Evolutionary conservation across 2,113 vertebrate species (phyloP), one percentile per base, ranked within the genome.

Genomic region (Tupaia chinensis): DNA sequence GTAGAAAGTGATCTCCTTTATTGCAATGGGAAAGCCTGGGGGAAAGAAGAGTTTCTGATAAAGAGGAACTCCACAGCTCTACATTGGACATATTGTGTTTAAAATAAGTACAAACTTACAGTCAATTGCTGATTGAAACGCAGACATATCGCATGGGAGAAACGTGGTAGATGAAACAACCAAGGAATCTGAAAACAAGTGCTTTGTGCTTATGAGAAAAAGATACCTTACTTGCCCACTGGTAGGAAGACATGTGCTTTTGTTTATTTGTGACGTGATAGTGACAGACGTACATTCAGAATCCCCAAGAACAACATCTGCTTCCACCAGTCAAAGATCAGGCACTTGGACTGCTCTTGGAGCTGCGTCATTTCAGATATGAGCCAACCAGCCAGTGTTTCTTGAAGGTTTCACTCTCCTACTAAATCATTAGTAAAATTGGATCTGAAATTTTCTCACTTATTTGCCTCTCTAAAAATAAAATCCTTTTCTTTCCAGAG

Each of bases 391-490:
- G 17, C 25, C 8, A 44, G 44, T 44, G 44, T 44, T 44, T 7
- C 22, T 87, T 54, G 16, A 14, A 65, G 7, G 22, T 73, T 27
- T 61, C 44, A 72, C 5, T 32, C 72, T 56, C 34, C 23, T 16
- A 58, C 9, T 25, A 44, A 58, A 34, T 58, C 66, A 76, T 80
- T 91, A 85, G 53, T 74, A 65, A 94, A 92, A 88, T 6, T 22
- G 0, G 0, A 66, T 69, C 19, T 17, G 11, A 93, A 92, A 53
- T 78, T 86, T 7, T 66, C 65, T 78, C 13, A 74, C 22, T 60
- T 95, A 80, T 82, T 83, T 91, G 16, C 7, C n/a, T 83, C n/a
- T 72, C 92, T 74, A 91, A 89, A 95, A 87, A 80, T 82, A 66
- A 86, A 87, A 58, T 66, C 5, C 11, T 68, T 84, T 93, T 87